Evolutionary conservation across 2,888 invertebrate genomes (phyloP), one percentile per base, ranked within the genome.

Genomic region (Pammene aurita): DNA sequence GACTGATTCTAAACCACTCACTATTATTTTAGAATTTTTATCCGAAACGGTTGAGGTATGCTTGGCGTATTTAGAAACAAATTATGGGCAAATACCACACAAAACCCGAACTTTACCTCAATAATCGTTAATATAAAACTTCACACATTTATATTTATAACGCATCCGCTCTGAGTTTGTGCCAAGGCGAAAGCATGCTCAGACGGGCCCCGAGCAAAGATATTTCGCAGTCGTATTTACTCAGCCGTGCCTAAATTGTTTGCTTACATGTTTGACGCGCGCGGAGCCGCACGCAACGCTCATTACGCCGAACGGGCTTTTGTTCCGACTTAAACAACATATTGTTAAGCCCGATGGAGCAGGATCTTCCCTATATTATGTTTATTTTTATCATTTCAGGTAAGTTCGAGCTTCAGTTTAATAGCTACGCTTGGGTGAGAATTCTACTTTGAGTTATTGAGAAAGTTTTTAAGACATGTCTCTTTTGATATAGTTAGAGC

Each of bases 211-310:
- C 87, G 81, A 84, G 85, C 85, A 82, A 87, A 88, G 90, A 91
- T 90, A 92, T 92, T 90, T 89, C 88, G 84, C 85, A 86, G 87
- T 88, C 84, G 87, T 91, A 92, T 92, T 92, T 92, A 91, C 87
- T 91, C 91, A 92, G 91, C 90, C 92, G 88, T 89, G 82, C 87
- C 89, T 89, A 91, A 92, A 90, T 89, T 91, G 92, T 92, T 92
- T 92, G 89, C 90, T 90, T 90, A 92, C 88, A 90, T 89, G 91
- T 92, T 90, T 90, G 92, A 91, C 90, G 89, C 91, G 86, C 86
- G 72, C 70, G 35, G 88, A 90, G 86, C 85, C 87, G 86, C 89
- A 91, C 90, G 90, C 91, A 91, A 88, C 87, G 87, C 89, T 92
- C 92, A 92, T 92, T 92, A 92, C 83, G 85, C 86, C 82, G 81